Percentiles rank a stretch among this genome's conserved stretches.
phyloP scores from a whole-genome alignment of 2,888 invertebrate genomes.

The Merodon equestris region DNA sequence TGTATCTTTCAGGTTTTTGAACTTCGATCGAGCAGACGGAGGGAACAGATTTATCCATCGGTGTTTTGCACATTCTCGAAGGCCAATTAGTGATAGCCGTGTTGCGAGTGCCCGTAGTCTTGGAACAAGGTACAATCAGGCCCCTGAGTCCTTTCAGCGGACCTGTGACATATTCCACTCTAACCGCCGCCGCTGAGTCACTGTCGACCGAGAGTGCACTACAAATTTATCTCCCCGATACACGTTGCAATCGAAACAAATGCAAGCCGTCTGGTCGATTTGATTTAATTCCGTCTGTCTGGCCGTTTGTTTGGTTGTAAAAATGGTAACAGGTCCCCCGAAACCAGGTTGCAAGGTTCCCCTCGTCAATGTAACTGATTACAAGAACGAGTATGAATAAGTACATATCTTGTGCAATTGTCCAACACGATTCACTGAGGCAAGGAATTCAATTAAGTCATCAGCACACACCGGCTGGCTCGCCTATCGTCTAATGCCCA shows the following conservation, averaged over 20 bases:
- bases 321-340: constrained; percentile 41
- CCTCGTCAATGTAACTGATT: too few species aligned
- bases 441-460: constrained; percentile 67
- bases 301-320: too few species aligned
- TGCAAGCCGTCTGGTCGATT: constrained; percentile 20
- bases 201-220: not conserved
- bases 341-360: too few species aligned
- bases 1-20: constrained; percentile 63
- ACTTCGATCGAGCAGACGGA: constrained; percentile 55
- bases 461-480: constrained; percentile 32
- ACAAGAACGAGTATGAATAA: too few species aligned
- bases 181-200: not conserved
- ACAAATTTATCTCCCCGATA: constrained; percentile 5
- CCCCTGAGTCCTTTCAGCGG: too few species aligned
- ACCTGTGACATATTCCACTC: too few species aligned
- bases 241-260: constrained; percentile 14
- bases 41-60: not conserved
- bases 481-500: constrained; percentile 60
- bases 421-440: constrained; percentile 6
- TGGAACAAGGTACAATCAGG: not conserved
- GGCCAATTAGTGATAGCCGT: not conserved
- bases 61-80: constrained; percentile 4
- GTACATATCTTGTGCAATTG: too few species aligned
- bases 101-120: constrained; percentile 3
- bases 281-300: constrained; percentile 33